Evolutionary conservation across 2,113 vertebrate species (phyloP).

Genomic region (Tylochromis polylepis): DNA sequence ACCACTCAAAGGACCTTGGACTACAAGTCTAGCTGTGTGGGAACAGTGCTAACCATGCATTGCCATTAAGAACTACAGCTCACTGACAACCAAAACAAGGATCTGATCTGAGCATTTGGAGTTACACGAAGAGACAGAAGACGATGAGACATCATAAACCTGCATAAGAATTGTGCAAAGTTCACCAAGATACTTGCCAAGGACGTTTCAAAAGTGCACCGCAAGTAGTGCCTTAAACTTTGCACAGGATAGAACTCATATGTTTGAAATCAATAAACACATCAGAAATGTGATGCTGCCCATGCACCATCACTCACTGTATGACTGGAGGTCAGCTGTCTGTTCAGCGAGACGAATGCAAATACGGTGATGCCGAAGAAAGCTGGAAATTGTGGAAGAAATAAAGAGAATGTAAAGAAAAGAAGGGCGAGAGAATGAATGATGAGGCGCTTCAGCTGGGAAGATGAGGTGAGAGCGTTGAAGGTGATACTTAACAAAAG

Average conservation of each 20-base stretch:
- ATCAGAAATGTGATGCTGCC: neutral
- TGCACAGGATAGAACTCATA: neutral
- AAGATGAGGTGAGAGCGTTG: neutral
- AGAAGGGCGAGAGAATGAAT: neutral
- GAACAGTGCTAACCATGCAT: neutral
- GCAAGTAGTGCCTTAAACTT: neutral
- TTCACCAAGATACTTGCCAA: neutral
- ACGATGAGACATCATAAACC: neutral
- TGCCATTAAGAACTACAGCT: neutral
- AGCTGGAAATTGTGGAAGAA: neutral
- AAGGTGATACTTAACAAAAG: neutral
- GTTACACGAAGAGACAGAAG: neutral
- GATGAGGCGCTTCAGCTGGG: neutral
- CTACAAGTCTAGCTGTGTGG: neutral
- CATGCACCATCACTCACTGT: neutral
- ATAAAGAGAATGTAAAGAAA: neutral
- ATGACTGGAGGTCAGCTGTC: neutral
- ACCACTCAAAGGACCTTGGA: neutral
- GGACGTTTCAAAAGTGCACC: accelerated
- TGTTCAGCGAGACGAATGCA: neutral
- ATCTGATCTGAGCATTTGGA: neutral
- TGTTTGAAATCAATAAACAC: neutral
- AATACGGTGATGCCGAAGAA: neutral
- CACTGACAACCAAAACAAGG: neutral
- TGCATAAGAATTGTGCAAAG: neutral